These are phyloP conservation scores for Caenorhabditis becei DNA, from an alignment of 2,888 invertebrate genomes.

Conservation along the genomic window DNA sequence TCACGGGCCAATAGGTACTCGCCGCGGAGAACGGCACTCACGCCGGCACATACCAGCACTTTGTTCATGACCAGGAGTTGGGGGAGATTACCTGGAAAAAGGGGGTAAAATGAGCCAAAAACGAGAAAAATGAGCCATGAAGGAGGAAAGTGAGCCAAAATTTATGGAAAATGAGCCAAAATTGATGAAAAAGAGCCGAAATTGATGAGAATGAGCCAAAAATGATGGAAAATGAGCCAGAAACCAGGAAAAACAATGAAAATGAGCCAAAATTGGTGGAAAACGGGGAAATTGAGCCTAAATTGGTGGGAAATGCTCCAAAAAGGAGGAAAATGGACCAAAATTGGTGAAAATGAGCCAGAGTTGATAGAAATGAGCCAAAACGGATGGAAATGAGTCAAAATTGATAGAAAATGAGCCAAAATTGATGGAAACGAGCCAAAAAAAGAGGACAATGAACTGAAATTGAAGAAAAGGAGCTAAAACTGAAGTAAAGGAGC, in stretches of 20 bases:
- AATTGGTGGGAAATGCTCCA: too few species aligned
- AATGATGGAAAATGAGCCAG: too few species aligned
- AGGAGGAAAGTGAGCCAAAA: not conserved
- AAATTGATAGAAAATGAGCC: not conserved
- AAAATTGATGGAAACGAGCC: not conserved
- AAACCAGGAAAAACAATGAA: too few species aligned
- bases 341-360: not conserved
- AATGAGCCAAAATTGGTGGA: too few species aligned
- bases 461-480: too few species aligned
- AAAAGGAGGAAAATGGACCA: too few species aligned
- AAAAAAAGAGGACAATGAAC: not conserved
- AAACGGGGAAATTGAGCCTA: not conserved
- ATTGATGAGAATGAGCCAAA: not conserved
- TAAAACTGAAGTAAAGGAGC: too few species aligned
- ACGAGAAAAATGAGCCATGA: too few species aligned
- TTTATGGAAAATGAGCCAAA: not conserved
- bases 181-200: not conserved
- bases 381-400: not conserved
- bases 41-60: slow-evolving; percentile 56
- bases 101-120: not conserved
- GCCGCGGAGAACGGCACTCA: slow-evolving; percentile 58
- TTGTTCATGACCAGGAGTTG: slow-evolving; percentile 28
- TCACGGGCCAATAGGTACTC: slow-evolving; percentile 65
- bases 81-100: slow-evolving; percentile 25
- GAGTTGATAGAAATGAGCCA: too few species aligned